Percentiles rank a stretch among this genome's conserved stretches.
Evolutionary conservation across 2,113 vertebrate genomes (phyloP).

Genomic region (Manacus vitellinus): DNA sequence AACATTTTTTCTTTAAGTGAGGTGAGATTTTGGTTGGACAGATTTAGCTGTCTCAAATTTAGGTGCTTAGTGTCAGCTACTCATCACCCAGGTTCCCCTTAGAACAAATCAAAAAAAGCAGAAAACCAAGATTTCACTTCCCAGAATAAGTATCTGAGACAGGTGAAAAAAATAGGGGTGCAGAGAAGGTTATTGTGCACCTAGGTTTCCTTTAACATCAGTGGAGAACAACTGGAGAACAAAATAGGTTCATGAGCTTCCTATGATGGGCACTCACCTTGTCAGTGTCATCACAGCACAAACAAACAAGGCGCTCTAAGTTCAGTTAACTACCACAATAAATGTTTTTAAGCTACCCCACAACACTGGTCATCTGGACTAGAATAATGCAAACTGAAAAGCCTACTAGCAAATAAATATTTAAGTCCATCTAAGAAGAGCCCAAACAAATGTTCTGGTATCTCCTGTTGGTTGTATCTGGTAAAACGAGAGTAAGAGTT

Average conservation of each 20-base stretch:
- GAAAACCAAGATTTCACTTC: neutral
- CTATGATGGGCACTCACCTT: neutral
- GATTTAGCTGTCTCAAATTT: neutral
- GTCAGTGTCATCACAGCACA: neutral
- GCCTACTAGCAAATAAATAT: neutral
- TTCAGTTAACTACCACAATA: neutral
- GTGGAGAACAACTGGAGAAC: neutral
- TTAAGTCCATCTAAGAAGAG: neutral
- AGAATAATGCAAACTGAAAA: neutral
- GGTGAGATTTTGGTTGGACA: neutral
- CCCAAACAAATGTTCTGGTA: neutral
- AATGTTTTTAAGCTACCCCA: neutral
- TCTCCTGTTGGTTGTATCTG: neutral
- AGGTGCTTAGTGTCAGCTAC: neutral
- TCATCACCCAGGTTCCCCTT: neutral
- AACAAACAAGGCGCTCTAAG: neutral
- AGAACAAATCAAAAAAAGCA: neutral
- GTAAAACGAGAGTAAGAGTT: neutral
- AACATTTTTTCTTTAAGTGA: neutral
- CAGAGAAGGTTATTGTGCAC: neutral
- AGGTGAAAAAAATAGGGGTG: neutral
- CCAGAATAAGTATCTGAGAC: neutral
- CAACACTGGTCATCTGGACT: neutral
- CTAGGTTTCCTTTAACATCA: neutral
- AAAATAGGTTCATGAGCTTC: neutral